Evolutionary conservation across 2,888 invertebrate genomes (phyloP), one percentile per base, ranked within the genome.

Genomic region (Melanargia galathea): DNA sequence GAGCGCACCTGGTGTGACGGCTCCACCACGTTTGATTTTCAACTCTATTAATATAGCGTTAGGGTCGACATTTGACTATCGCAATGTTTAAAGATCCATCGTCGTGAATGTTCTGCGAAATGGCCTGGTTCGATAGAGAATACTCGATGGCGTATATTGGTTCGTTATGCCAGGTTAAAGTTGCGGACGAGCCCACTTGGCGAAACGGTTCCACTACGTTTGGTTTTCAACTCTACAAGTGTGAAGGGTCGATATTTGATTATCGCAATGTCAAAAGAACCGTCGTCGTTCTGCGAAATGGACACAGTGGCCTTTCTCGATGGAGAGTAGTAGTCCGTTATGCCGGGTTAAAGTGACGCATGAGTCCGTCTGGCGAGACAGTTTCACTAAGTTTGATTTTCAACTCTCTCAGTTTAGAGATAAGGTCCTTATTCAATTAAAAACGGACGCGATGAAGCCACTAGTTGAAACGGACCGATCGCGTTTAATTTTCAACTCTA

Each of bases 261-360:
- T 46, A 30, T 7, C 13, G 13, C 4, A 38, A 38, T 38, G 2
- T 10, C 6, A 30, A 30, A 30, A 30, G 30, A 1, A 30, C 30
- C 8, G 8, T 30, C 30, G 30, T 30, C 7, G 8, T 7, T 30
- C 30, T 30, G 1, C 30, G 8, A 30, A 30, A 6, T 30, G 30
- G 6, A 6, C 30, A 30, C 6, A 30, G 30, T 30, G 6, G 30
- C 30, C 30, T 30, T 6, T 6, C 6, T 30, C 7, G 6, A 6
- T 7, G n/a, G 8, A 30, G 8, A 30, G 30, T 8, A 97, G 97
- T 0, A 98, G 98, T 84, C 98, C 98, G 0, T 93, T 98, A 78
- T 98, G 98, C 81, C 93, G 98, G 54, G 96, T 97, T 38, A 95
- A 96, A 60, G 96, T n/a, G n/a, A n/a, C n/a, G n/a, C n/a, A n/a